These are phyloP conservation scores for Coenobita brevimanus DNA, from an alignment of 1,140 invertebrate species.

Conservation along the genomic window DNA sequence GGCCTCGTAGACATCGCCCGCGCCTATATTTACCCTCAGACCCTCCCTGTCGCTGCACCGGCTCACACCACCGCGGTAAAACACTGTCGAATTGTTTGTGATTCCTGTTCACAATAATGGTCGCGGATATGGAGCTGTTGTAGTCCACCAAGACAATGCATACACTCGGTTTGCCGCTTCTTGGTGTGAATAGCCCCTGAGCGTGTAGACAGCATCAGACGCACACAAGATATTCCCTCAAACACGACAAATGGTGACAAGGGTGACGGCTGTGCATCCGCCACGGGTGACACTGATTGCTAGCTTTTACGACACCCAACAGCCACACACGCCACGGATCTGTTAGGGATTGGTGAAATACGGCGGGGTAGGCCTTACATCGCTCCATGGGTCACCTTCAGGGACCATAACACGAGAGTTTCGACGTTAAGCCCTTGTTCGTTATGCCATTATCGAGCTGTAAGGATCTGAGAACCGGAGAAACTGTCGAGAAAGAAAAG, in stretches of 20 bases:
- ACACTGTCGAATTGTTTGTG: background rate
- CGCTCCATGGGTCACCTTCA: background rate
- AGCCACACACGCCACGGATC: conserved; percentile 27
- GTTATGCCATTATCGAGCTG: conserved; percentile 15
- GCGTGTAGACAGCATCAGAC: background rate
- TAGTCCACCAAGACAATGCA: conserved; percentile 12
- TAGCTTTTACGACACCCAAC: conserved; percentile 7
- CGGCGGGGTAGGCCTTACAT: background rate
- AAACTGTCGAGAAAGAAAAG: conserved; percentile 23
- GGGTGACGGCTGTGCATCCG: conserved; percentile 16
- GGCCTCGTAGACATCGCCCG: conserved; percentile 13
- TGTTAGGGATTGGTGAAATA: conserved; percentile 34
- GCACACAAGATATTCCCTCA: conserved; percentile 32
- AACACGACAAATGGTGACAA: conserved; percentile 52
- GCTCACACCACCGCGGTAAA: background rate
- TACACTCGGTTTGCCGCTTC: background rate
- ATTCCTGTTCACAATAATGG: conserved; percentile 5
- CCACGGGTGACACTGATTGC: conserved; percentile 40
- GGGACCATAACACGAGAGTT: background rate
- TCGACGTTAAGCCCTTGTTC: conserved; percentile 19
- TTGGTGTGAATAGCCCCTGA: conserved; percentile 14
- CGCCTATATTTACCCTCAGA: conserved; percentile 10
- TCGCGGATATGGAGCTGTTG: background rate
- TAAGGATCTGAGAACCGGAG: background rate
- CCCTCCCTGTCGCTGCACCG: background rate